Evolutionary conservation across 2,888 invertebrate species (phyloP).

Genomic region (Adelognathus sp.): DNA sequence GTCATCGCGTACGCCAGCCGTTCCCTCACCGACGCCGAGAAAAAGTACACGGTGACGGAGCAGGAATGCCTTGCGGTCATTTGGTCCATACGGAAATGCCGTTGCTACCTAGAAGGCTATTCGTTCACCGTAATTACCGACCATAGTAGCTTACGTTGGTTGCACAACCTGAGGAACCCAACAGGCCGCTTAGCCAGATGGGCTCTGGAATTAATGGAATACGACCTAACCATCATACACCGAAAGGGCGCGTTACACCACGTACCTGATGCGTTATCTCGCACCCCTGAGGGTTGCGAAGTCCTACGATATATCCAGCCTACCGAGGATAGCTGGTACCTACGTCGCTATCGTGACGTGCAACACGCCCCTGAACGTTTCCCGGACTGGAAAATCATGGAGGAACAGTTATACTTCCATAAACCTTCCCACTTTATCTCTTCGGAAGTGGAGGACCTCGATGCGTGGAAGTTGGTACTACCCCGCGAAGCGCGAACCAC

Average conservation of each 20-base stretch:
- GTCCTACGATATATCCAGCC: neutral
- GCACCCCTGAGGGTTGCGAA: neutral
- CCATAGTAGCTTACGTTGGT: too few relatives aligned
- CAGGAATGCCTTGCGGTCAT: slow-evolving; percentile 61
- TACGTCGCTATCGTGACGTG: neutral
- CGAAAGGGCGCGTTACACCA: too few relatives aligned
- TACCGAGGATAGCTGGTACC: slow-evolving; percentile 7
- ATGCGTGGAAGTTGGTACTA: neutral
- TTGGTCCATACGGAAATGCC: too few relatives aligned
- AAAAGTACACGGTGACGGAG: slow-evolving; percentile 57
- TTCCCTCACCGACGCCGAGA: slow-evolving; percentile 49
- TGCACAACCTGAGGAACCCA: slow-evolving; percentile 52
- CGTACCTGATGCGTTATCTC: slow-evolving; percentile 52
- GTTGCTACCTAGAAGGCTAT: too few relatives aligned
- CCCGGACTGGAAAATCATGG: neutral
- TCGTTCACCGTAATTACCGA: slow-evolving; percentile 33
- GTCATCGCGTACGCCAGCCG: too few relatives aligned
- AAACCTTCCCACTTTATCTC: neutral
- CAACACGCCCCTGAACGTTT: neutral
- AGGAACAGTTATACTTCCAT: neutral
- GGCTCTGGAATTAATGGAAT: slow-evolving; percentile 52
- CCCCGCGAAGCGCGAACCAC: neutral
- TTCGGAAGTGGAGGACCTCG: neutral
- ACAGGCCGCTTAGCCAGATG: slow-evolving; percentile 29
- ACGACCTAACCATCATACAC: slow-evolving; percentile 38